Evolutionary conservation across 2,888 invertebrate genomes (phyloP), one percentile per base, ranked within the genome.

Genomic region (Trichogramma dendrolimi): DNA sequence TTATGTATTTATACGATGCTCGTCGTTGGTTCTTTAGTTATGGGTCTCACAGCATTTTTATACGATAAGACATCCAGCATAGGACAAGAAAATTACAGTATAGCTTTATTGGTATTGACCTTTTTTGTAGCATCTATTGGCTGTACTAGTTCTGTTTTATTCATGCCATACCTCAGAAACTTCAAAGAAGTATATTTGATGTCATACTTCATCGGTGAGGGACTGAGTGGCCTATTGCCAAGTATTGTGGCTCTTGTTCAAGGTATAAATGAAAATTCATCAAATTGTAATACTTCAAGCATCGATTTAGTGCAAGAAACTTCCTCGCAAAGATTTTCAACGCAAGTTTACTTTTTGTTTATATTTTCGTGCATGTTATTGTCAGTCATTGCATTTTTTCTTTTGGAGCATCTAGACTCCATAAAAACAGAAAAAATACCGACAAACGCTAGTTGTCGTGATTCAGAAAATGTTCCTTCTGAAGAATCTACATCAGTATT

Each of bases 71-170:
- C 87, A 0, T 80, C 83, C 0, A 27, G 70, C 2, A 68, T 91
- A 10, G 81, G 75, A 6, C 83, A 81, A 0, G 58, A 71, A 2
- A 81, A 84, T 50, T 83, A 84, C 68, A 87, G 87, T 50, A 68
- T 84, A 4, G 80, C 83, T 0, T 81, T 89, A 64, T 83, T 91
- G 38, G 69, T 83, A 43, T 79, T 91, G 8, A 86, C 87, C 4
- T 87, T 88, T 74, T 84, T 85, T 71, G 82, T 87, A 63, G 86
- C 89, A 8, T 77, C 89, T 41, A 88, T 91, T n/a, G 92, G 92
- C 66, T 92, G 92, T 76, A 91, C 91, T 14, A 92, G 92, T 68
- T 91, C 92, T 0, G 91, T 94, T 61, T 81, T 92, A 8, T 94
- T 91, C 75, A 87, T 94, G 80, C 94, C 94, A 5, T 93, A 89